Evolutionary conservation across 1,140 invertebrate species (phyloP).

Genomic region (Drosophila ambigua): DNA sequence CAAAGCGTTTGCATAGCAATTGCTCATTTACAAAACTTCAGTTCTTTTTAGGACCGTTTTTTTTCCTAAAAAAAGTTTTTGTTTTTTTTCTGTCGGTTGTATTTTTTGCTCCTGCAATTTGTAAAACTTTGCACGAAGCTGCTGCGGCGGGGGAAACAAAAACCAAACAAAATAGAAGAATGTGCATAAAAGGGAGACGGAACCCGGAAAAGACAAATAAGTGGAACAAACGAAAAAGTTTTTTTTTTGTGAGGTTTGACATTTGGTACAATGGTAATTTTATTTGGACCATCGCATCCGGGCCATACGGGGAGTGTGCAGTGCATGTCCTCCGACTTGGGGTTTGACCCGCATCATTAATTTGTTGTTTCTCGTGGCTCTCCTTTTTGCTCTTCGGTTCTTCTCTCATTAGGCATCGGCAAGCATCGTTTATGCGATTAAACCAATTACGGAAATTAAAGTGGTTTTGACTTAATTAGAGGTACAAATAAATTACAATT

Average conservation of each 20-base stretch:
- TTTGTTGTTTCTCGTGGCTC: conserved; percentile 43
- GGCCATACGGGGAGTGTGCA: conserved; percentile 7
- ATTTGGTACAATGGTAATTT: conserved; percentile 70
- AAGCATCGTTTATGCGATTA: conserved; percentile 53
- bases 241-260: conserved; percentile 63
- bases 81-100: conserved; percentile 30
- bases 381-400: conserved; percentile 25
- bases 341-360: conserved; percentile 73
- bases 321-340: conserved; percentile 15
- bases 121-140: conserved; percentile 46
- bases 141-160: neutral
- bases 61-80: conserved; percentile 38
- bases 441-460: conserved; percentile 36
- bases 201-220: conserved; percentile 33
- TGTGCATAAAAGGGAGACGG: conserved; percentile 36
- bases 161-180: conserved; percentile 9
- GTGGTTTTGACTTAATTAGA: conserved; percentile 41
- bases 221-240: conserved; percentile 58
- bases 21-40: conserved; percentile 62
- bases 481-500: neutral
- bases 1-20: conserved; percentile 75
- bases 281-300: conserved; percentile 55
- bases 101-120: conserved; percentile 29
- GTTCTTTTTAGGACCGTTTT: conserved; percentile 27
- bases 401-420: conserved; percentile 52